Percentiles rank a stretch among this genome's conserved stretches.
Evolutionary conservation across 2,797 vertebrate genomes (phyloP).

Genomic region (Lepilemur ruficaudatus): DNA sequence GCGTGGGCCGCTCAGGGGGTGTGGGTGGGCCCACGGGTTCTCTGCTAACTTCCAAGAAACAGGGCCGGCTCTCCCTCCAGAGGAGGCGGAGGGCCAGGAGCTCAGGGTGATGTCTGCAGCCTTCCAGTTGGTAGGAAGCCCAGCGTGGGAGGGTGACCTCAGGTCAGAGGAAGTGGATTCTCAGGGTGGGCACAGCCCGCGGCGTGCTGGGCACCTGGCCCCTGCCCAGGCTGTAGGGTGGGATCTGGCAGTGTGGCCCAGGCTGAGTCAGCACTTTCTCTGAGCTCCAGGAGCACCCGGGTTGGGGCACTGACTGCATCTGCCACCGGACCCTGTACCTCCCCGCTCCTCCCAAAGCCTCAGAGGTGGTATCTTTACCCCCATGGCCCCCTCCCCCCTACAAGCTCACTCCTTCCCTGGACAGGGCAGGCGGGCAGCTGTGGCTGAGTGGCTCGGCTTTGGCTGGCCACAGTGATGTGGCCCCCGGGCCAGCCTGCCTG

Average conservation of each 20-base stretch:
- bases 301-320: neutral
- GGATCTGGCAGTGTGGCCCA: accelerated
- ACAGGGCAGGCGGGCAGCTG: neutral
- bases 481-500: neutral
- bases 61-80: neutral
- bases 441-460: neutral
- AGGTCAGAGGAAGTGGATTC: neutral
- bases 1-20: neutral
- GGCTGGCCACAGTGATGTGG: neutral
- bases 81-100: neutral
- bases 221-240: neutral
- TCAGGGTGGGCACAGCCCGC: neutral
- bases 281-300: too few relatives aligned
- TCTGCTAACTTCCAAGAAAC: neutral
- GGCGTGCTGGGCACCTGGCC: neutral
- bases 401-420: neutral
- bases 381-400: accelerated
- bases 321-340: too few relatives aligned
- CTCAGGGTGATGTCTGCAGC: neutral
- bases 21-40: neutral
- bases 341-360: neutral
- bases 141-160: neutral
- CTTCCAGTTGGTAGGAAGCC: neutral
- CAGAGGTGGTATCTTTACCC: neutral
- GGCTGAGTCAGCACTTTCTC: neutral